phyloP scores from a whole-genome alignment of 1,140 invertebrate species.

The Drosophila triauraria region DNA sequence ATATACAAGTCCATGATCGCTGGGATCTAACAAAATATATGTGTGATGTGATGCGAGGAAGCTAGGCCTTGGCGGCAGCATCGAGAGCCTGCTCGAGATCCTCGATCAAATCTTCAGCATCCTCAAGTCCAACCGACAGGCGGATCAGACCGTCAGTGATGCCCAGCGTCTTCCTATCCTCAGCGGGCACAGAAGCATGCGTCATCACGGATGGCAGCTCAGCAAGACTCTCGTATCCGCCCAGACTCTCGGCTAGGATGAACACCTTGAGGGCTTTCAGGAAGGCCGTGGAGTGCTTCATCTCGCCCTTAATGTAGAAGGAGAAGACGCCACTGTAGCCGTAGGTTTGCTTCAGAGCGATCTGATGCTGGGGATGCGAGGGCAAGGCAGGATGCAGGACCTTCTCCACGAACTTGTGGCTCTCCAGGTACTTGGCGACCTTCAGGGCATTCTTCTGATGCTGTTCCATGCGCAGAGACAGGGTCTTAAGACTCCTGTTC shows the following conservation, averaged over 20 bases:
- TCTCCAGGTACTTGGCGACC: slow-evolving; percentile 93
- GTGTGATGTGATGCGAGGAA: background rate
- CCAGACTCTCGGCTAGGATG: slow-evolving; percentile 97
- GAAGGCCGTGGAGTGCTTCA: slow-evolving; percentile 92
- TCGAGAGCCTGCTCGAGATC: slow-evolving; percentile 94
- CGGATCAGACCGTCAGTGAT: slow-evolving; percentile 95
- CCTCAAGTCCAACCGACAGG: slow-evolving; percentile 96
- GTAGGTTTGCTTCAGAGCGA: slow-evolving; percentile 93
- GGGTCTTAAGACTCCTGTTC: slow-evolving; percentile 97
- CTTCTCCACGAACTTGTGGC: slow-evolving; percentile 91
- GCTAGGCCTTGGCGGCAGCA: slow-evolving; percentile 53
- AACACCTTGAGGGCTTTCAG: slow-evolving; percentile 92
- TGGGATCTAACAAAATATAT: slow-evolving; percentile 5
- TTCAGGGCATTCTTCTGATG: slow-evolving; percentile 92
- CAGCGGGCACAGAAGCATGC: slow-evolving; percentile 91
- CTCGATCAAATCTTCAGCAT: slow-evolving; percentile 93
- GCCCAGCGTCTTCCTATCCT: slow-evolving; percentile 90
- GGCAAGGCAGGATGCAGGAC: slow-evolving; percentile 95
- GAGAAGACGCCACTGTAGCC: slow-evolving; percentile 97
- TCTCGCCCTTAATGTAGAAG: slow-evolving; percentile 94
- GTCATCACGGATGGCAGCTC: slow-evolving; percentile 93
- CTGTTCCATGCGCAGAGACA: slow-evolving; percentile 95
- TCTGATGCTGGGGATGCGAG: slow-evolving; percentile 96
- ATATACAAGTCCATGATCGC: slow-evolving; percentile 23
- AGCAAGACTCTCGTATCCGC: slow-evolving; percentile 97